A percentile compares a stretch with the other conserved stretches of the same genome.
Conservation (phyloP, 2,797 vertebrate species). For the Paratrypauchen microcephalus region DNA sequence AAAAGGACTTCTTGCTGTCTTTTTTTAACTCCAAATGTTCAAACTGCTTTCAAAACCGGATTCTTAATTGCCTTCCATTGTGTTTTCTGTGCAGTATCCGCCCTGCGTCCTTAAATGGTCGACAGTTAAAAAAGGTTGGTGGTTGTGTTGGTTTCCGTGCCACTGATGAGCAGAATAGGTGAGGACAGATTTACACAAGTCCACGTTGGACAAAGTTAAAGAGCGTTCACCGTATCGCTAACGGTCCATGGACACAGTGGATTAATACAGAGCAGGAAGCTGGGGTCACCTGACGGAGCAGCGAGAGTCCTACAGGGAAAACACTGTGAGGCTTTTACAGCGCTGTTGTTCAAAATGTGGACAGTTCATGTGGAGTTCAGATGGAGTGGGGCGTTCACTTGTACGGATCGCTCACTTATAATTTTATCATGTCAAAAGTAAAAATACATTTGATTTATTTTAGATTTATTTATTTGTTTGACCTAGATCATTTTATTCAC, state of each 20-base stretch:
- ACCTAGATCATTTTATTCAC: too few relatives aligned
- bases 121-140: background rate
- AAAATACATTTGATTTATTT: background rate
- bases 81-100: slow-evolving; percentile 2
- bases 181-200: background rate
- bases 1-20: too few relatives aligned
- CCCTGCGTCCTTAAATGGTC: background rate
- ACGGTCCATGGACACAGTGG: slow-evolving; percentile 4
- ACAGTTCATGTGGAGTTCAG: slow-evolving; percentile 56
- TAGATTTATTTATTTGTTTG: too few relatives aligned
- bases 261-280: slow-evolving; percentile 57
- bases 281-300: too few relatives aligned
- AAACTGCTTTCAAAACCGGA: background rate
- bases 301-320: slow-evolving; percentile 20
- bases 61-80: background rate
- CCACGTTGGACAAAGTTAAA: slow-evolving; percentile 10
- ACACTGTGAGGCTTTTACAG: slow-evolving; percentile 25
- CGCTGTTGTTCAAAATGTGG: slow-evolving; percentile 39
- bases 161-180: background rate
- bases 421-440: background rate
- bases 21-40: background rate
- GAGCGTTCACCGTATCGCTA: slow-evolving; percentile 39
- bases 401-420: background rate
- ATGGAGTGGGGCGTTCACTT: background rate
- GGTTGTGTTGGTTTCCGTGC: background rate